Conservation (phyloP, 2,113 vertebrate genomes). For the Aphyosemion australe region DNA sequence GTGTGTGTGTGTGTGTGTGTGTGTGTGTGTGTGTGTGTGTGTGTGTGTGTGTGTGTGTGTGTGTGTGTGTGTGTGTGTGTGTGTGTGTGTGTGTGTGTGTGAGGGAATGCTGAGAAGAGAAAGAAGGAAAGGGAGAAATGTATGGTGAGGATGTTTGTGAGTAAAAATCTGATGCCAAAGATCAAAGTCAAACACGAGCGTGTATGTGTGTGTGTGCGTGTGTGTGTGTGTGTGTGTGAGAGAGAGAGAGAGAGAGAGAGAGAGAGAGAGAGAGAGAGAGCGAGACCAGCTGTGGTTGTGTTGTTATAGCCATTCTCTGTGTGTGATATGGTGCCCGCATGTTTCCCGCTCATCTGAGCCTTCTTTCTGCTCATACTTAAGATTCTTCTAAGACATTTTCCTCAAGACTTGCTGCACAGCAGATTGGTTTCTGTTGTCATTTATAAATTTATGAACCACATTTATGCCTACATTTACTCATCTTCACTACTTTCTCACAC, state of each 20-base stretch:
- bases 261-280: no score
- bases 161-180: slow-evolving; percentile 9
- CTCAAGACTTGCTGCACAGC: slow-evolving; percentile 30
- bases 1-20: slow-evolving; percentile 13
- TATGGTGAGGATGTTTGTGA: slow-evolving; percentile 13
- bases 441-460: slow-evolving; percentile 15
- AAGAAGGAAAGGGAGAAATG: slow-evolving; percentile 2
- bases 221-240: no score
- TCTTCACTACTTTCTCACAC: slow-evolving; percentile 23
- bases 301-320: background rate
- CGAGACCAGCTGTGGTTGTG: slow-evolving; percentile 3
- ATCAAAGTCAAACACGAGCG: background rate
- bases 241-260: no score
- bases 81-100: slow-evolving; percentile 19
- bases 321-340: slow-evolving; percentile 2
- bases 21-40: slow-evolving; percentile 12
- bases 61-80: slow-evolving; percentile 14
- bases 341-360: slow-evolving; percentile 22
- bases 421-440: slow-evolving; percentile 50
- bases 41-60: slow-evolving; percentile 5
- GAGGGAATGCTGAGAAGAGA: slow-evolving; percentile 11
- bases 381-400: slow-evolving; percentile 29
- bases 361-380: slow-evolving; percentile 9
- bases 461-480: slow-evolving; percentile 31
- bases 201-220: background rate